Conservation (phyloP, 2,113 vertebrate genomes). For the Sardina pilchardus region DNA sequence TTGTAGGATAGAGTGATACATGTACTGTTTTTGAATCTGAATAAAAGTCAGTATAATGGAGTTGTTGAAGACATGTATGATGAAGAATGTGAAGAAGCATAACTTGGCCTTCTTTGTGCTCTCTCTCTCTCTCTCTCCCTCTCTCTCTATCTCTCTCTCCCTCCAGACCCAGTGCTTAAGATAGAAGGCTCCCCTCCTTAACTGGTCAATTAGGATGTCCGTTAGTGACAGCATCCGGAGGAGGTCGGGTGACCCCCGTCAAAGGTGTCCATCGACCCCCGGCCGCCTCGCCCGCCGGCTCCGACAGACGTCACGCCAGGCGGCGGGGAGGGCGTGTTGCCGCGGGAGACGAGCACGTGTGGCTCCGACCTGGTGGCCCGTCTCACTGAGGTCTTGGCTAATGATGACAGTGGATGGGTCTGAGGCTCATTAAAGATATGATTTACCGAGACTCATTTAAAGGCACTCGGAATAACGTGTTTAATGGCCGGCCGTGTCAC, state of each 20-base stretch:
- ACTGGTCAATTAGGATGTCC: constrained; percentile 41
- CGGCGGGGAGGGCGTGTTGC: constrained; percentile 30
- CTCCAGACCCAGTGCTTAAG: constrained; percentile 15
- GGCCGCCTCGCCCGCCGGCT: constrained; percentile 25
- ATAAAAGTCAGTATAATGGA: not conserved
- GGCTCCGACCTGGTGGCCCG: not conserved
- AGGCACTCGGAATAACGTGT: constrained; percentile 34
- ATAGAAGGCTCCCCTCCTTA: constrained; percentile 36
- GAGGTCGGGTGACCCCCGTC: constrained; percentile 28
- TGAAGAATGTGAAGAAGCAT: not conserved
- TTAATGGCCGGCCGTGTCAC: not conserved
- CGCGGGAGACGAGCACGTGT: constrained; percentile 22
- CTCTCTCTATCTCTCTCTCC: constrained; percentile 9
- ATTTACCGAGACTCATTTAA: constrained; percentile 60
- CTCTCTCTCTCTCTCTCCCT: not conserved
- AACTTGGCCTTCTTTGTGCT: not conserved
- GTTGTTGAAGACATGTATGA: not conserved
- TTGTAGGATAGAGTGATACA: not conserved
- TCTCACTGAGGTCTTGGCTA: constrained; percentile 42
- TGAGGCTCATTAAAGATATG: constrained; percentile 62
- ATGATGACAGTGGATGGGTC: constrained; percentile 56
- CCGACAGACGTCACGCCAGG: constrained; percentile 17
- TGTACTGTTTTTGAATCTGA: not conserved
- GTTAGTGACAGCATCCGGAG: constrained; percentile 31
- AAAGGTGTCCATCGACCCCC: constrained; percentile 13